These are phyloP conservation scores for Thomomys bottae DNA, from an alignment of 2,113 vertebrate species.

Conservation along the genomic window DNA sequence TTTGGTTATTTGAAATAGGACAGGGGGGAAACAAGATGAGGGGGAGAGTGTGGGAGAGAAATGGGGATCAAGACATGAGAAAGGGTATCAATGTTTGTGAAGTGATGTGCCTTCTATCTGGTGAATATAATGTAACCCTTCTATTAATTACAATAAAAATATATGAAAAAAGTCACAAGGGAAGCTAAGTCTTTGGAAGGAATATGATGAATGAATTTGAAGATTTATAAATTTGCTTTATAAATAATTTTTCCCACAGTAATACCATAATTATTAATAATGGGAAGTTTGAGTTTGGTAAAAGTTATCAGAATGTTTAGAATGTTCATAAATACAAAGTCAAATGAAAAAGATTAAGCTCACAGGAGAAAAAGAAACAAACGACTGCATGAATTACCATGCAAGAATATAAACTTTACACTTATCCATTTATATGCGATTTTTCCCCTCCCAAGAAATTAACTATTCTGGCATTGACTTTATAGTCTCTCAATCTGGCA, in stretches of 20 bases:
- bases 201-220: not conserved
- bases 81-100: too few relatives aligned
- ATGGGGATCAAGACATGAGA: too few relatives aligned
- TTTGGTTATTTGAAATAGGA: too few relatives aligned
- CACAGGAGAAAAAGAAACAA: not conserved
- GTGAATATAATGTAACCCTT: too few relatives aligned
- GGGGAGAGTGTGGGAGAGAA: too few relatives aligned
- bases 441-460: constrained; percentile 50
- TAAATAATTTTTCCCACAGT: not conserved
- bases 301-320: not conserved
- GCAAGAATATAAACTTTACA: constrained; percentile 48
- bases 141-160: too few relatives aligned
- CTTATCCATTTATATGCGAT: constrained; percentile 30
- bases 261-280: not conserved
- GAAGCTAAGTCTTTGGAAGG: not conserved
- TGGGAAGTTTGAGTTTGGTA: not conserved
- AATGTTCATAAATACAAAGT: constrained; percentile 28
- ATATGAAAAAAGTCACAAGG: not conserved
- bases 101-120: too few relatives aligned
- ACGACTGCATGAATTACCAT: constrained; percentile 38
- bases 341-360: not conserved
- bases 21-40: too few relatives aligned
- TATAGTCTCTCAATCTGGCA: constrained; percentile 55
- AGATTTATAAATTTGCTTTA: not conserved
- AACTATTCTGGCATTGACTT: constrained; percentile 58